phyloP scores from a whole-genome alignment of 2,113 vertebrate genomes.

The Glaucomys volans region DNA sequence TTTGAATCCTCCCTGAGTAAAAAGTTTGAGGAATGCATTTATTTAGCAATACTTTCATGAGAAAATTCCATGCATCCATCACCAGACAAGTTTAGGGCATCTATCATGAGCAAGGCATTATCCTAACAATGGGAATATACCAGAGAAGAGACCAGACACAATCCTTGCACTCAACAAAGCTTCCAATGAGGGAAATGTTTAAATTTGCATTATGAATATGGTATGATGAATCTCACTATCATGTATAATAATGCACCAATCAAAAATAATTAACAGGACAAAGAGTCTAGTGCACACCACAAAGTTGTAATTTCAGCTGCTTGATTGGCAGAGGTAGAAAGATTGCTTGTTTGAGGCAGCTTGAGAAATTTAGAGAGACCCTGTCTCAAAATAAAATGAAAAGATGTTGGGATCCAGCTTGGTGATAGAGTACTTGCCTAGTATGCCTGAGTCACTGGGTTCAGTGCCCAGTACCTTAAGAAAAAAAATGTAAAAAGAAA shows the following conservation, averaged over 20 bases:
- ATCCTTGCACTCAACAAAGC: not conserved
- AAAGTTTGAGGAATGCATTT: not conserved
- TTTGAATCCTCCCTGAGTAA: not conserved
- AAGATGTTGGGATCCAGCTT: not conserved
- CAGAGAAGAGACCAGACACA: not conserved
- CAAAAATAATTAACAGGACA: not conserved
- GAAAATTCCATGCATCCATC: not conserved
- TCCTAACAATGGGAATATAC: not conserved
- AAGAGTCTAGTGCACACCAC: not conserved
- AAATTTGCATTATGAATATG: not conserved
- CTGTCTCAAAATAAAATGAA: not conserved
- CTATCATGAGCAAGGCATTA: not conserved
- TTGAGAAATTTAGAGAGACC: not conserved
- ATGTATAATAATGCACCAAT: too few relatives aligned
- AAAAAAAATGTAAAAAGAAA: not conserved
- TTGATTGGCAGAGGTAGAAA: not conserved
- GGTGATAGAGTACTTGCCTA: not conserved
- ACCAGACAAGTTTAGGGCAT: not conserved
- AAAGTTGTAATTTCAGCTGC: not conserved
- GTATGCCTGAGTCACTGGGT: not conserved
- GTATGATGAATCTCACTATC: too few relatives aligned
- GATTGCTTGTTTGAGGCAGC: not conserved
- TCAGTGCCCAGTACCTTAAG: not conserved
- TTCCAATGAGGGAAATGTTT: not conserved
- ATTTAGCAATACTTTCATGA: not conserved